Base-by-base conservation (phyloP, 2,113 vertebrate species). In the Taurulus bubalis region DNA sequence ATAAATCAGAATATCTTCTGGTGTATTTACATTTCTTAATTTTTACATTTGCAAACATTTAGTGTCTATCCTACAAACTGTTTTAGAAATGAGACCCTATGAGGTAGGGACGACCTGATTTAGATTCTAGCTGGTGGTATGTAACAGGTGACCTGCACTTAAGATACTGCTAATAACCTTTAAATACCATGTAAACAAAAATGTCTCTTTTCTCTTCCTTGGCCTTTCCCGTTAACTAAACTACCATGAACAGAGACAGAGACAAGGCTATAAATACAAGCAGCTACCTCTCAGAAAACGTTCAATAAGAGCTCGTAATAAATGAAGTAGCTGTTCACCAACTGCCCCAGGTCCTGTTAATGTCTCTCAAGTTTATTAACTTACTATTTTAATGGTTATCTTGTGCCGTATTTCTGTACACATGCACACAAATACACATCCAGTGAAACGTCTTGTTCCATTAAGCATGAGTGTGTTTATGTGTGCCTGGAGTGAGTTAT, bases 291-390 rank as follows among this genome's bases (percentile, higher is more conserved):
- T 89, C 86, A 87, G 82, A 85, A 84, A 90, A 71, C 63, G 30
- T 75, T 93, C 87, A 89, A 92, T 94, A 93, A 84, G 80, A 91
- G 83, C 88, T 81, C 71, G 28, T 89, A 92, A 93, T 75, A 92
- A 90, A 93, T 92, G 72, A 92, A 92, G 90, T 90, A 84, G 87
- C 90, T 79, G 70, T 85, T 90, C 83, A 88, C 88, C 87, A 84
- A 85, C 90, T 77, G 87, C 85, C 87, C 74, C 16, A 68, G 83
- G 89, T 90, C 89, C 78, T 91, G 85, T 91, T 94, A 92, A 92
- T 91, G 89, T 90, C 90, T 83, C 71, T 75, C 67, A 69, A 83
- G 88, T 90, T 93, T 93, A 92, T 94, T 93, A 94, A 94, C 90
- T 91, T 87, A 85, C 83, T 81, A 67, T 91, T 91, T 92, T 93